Evolutionary conservation across 2,888 invertebrate species (phyloP), one percentile per base, ranked within the genome.

Genomic region (Apocheima hispidaria): DNA sequence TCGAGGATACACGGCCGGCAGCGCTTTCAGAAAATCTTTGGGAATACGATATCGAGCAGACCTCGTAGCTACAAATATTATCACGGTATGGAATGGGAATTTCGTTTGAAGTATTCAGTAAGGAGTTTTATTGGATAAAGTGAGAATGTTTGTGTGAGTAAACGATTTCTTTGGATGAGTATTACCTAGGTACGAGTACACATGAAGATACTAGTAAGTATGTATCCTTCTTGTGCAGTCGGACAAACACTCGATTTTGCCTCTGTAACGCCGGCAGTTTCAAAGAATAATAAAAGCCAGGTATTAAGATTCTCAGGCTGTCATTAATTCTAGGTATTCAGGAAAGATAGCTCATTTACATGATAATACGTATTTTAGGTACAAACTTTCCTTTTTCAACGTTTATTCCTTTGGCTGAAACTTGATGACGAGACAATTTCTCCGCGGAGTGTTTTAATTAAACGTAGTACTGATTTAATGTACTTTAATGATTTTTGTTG

Each of bases 251-350:
- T 60, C 65, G 65, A 71, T 73, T 76, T 68, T 73, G 69, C 72
- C 73, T 74, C 72, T 70, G 74, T 79, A 74, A 83, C 72, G 69
- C 71, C 68, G 73, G 71, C 75, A 71, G 69, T 75, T 78, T 73
- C 63, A 75, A 72, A 72, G 68, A 66, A 70, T 14, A 53, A 60
- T 50, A 54, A 60, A 60, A 60, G 16, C 36, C 50, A 44, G 56
- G 35, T 36, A 54, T 54, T 41, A 63, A 58, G 63, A 51, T 40
- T 57, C 43, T 44, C 23, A 52, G 43, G 41, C 58, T 35, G 36
- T 38, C 50, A 30, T 55, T 38, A 33, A 55, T 50, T 60, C 54
- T 41, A 50, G 54, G 38, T 67, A 77, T 70, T 82, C 49, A 50
- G 30, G 54, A 30, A 35, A 44, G 41, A 26, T 49, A 44, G 49